Conservation (phyloP, 1,140 invertebrate genomes). For the Drosophila nebulosa region DNA sequence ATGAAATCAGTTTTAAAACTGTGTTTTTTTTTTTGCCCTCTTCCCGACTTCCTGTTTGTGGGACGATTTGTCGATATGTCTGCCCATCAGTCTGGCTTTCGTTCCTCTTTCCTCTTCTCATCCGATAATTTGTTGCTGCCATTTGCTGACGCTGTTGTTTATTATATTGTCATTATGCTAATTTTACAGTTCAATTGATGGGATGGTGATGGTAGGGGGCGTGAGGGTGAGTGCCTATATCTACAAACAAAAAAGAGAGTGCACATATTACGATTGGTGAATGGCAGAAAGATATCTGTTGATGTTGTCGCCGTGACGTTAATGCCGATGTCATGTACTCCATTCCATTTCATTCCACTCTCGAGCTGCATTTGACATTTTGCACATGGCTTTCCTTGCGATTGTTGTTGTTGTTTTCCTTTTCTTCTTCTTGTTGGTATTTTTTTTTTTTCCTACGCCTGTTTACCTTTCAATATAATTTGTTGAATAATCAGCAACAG, state of each 20-base stretch:
- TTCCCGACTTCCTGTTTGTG: conserved; percentile 13
- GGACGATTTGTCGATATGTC: neutral
- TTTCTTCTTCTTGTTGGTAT: conserved; percentile 20
- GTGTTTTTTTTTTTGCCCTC: neutral
- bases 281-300: conserved; percentile 45
- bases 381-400: conserved; percentile 71
- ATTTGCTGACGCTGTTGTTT: conserved; percentile 51
- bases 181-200: conserved; percentile 63
- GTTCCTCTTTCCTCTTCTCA: neutral
- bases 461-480: conserved; percentile 75
- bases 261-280: conserved; percentile 35
- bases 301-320: conserved; percentile 56
- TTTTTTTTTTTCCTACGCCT: conserved; percentile 56
- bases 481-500: conserved; percentile 67
- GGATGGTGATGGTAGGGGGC: conserved; percentile 18
- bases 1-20: neutral
- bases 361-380: conserved; percentile 70
- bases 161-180: conserved; percentile 78
- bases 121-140: conserved; percentile 33
- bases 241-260: conserved; percentile 33
- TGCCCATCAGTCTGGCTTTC: neutral
- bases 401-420: conserved; percentile 34
- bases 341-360: neutral
- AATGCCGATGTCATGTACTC: conserved; percentile 73
- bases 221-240: neutral